Percentiles rank a stretch among this genome's conserved stretches.
Conservation (phyloP, 1,140 invertebrate species). For the Eumeta japonica region DNA sequence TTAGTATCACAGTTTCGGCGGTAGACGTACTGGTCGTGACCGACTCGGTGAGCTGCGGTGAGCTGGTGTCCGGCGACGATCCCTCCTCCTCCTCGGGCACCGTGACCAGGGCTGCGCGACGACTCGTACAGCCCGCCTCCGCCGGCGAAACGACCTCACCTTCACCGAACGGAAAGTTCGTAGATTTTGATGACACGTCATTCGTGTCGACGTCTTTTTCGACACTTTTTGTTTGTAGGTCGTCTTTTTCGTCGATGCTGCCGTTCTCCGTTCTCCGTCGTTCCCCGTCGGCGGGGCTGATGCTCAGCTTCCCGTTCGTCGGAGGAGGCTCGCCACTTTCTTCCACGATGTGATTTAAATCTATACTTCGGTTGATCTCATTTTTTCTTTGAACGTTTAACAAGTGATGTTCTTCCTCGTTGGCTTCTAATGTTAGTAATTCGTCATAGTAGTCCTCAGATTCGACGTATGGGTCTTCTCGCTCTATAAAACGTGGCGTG, state of each 20-base stretch:
- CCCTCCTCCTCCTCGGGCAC: slow-evolving; percentile 66
- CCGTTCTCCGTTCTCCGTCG: slow-evolving; percentile 23
- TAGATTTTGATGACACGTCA: slow-evolving; percentile 33
- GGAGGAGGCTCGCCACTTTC: not conserved
- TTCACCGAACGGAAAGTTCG: slow-evolving; percentile 30
- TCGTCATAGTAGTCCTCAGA: slow-evolving; percentile 42
- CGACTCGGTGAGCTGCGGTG: slow-evolving; percentile 62
- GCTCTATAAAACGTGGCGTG: slow-evolving; percentile 44
- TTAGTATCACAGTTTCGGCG: slow-evolving; percentile 62
- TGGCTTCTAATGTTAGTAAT: slow-evolving; percentile 31
- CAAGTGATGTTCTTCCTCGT: slow-evolving; percentile 41
- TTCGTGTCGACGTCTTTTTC: no score
- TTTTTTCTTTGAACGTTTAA: slow-evolving; percentile 53
- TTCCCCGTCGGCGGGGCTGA: not conserved
- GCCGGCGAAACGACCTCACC: slow-evolving; percentile 39
- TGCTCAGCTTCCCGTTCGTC: no score
- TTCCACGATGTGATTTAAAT: slow-evolving; percentile 23
- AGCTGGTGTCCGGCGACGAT: slow-evolving; percentile 46
- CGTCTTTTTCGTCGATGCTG: slow-evolving; percentile 22
- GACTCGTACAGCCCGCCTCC: slow-evolving; percentile 44
- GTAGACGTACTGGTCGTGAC: slow-evolving; percentile 67
- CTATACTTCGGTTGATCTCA: slow-evolving; percentile 51
- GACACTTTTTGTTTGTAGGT: no score
- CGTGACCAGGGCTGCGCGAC: slow-evolving; percentile 50
- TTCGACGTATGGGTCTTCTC: slow-evolving; percentile 45